phyloP scores from a whole-genome alignment of 2,113 vertebrate species.

The Chaetops frenatus region DNA sequence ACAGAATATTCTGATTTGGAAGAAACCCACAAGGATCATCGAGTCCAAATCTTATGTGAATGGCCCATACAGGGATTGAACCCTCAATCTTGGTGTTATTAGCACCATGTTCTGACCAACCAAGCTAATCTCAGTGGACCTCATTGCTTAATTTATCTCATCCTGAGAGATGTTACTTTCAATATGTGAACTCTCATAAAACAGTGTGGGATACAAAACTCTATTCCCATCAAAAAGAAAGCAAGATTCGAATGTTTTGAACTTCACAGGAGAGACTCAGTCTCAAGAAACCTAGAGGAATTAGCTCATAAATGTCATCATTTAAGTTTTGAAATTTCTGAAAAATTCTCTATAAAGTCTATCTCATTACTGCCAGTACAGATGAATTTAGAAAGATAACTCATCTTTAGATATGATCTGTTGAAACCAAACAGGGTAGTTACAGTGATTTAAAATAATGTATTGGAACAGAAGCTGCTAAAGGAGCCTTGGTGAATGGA shows the following conservation, averaged over 20 bases:
- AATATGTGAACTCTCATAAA: neutral
- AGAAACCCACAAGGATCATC: neutral
- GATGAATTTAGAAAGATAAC: neutral
- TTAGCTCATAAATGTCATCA: neutral
- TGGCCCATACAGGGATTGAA: neutral
- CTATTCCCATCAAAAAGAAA: neutral
- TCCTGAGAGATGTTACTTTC: neutral
- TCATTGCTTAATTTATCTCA: neutral
- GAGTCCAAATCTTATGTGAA: accelerated
- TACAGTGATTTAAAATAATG: neutral
- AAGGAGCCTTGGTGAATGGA: neutral
- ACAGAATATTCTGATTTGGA: neutral
- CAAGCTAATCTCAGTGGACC: accelerated
- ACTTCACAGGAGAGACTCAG: neutral
- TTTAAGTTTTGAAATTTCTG: neutral
- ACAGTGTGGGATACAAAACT: neutral
- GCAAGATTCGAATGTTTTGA: neutral
- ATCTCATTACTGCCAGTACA: neutral
- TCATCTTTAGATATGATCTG: neutral
- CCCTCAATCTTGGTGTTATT: neutral
- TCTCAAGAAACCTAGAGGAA: neutral
- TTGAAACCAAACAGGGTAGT: neutral
- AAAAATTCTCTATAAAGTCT: neutral
- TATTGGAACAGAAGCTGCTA: neutral
- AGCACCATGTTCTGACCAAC: neutral